Evolutionary conservation across 1,140 invertebrate genomes (phyloP).

Genomic region (Calliopsis andreniformis): DNA sequence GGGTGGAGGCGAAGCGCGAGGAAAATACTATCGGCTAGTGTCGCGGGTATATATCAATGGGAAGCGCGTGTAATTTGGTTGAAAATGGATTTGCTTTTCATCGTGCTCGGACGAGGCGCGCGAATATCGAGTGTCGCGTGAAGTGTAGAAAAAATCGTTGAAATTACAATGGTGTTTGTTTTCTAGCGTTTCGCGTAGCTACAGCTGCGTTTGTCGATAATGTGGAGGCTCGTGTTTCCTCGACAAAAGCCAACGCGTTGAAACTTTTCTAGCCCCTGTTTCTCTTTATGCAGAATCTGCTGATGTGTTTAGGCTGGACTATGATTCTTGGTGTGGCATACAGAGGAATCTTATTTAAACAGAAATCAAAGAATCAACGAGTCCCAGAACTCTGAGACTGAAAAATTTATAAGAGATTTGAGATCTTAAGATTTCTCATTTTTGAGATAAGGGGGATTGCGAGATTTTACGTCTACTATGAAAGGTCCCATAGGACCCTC

Average conservation of each 20-base stretch:
- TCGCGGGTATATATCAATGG: slow-evolving; percentile 48
- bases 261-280: slow-evolving; percentile 24
- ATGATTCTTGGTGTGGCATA: slow-evolving; percentile 9
- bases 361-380: no score
- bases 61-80: slow-evolving; percentile 59
- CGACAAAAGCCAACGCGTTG: slow-evolving; percentile 34
- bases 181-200: slow-evolving; percentile 27
- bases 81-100: slow-evolving; percentile 63
- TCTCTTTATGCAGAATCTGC: no score
- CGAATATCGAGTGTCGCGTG: slow-evolving; percentile 33
- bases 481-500: no score
- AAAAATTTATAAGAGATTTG: no score
- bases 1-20: not conserved
- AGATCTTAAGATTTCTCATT: no score
- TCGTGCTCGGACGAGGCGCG: slow-evolving; percentile 41
- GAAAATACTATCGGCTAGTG: slow-evolving; percentile 41
- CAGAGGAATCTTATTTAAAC: not conserved
- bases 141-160: slow-evolving; percentile 24
- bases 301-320: not conserved
- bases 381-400: no score
- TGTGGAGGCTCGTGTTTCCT: slow-evolving; percentile 27
- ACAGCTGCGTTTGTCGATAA: slow-evolving; percentile 23
- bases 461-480: no score
- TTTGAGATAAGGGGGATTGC: no score
- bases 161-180: slow-evolving; percentile 51